Evolutionary conservation across 92 coral and sea anemone genomes (phyloP).

Genomic region (Phymanthus crucifer): DNA sequence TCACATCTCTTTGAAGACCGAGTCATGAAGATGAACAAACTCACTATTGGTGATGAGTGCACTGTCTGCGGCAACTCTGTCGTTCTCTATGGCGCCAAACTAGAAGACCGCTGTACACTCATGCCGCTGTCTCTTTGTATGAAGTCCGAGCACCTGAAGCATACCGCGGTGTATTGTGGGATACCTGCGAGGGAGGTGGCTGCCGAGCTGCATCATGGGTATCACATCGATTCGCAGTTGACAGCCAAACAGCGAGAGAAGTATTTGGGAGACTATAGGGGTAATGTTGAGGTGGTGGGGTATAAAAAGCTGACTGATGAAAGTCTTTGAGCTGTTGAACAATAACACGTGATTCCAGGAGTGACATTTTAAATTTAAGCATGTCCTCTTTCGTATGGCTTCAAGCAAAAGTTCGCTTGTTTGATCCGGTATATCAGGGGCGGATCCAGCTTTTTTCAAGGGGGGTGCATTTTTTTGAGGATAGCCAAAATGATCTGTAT

Average conservation of each 20-base stretch:
- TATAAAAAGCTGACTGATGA: neutral
- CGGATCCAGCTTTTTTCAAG: too few relatives aligned
- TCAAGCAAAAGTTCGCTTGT: too few relatives aligned
- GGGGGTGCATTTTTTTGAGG: too few relatives aligned
- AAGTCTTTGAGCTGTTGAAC: too few relatives aligned
- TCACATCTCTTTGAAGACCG: slow-evolving; percentile 31
- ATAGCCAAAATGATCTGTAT: too few relatives aligned
- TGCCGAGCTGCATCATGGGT: slow-evolving; percentile 29
- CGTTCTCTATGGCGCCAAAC: slow-evolving; percentile 22
- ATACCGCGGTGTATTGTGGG: slow-evolving; percentile 30
- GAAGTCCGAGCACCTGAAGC: slow-evolving; percentile 19
- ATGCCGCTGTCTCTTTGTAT: slow-evolving; percentile 29
- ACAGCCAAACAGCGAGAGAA: neutral
- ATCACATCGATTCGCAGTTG: slow-evolving; percentile 30
- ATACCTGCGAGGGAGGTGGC: slow-evolving; percentile 26
- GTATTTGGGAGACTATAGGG: neutral
- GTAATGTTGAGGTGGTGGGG: neutral
- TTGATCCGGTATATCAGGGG: too few relatives aligned
- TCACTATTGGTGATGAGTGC: slow-evolving; percentile 16
- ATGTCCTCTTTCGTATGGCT: too few relatives aligned
- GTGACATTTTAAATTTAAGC: too few relatives aligned
- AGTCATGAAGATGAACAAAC: slow-evolving; percentile 34
- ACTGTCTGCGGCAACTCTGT: slow-evolving; percentile 13
- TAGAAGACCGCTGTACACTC: slow-evolving; percentile 26
- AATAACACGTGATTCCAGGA: too few relatives aligned